Conservation (phyloP, 2,113 vertebrate species). For the Thamnophis sirtalis region DNA sequence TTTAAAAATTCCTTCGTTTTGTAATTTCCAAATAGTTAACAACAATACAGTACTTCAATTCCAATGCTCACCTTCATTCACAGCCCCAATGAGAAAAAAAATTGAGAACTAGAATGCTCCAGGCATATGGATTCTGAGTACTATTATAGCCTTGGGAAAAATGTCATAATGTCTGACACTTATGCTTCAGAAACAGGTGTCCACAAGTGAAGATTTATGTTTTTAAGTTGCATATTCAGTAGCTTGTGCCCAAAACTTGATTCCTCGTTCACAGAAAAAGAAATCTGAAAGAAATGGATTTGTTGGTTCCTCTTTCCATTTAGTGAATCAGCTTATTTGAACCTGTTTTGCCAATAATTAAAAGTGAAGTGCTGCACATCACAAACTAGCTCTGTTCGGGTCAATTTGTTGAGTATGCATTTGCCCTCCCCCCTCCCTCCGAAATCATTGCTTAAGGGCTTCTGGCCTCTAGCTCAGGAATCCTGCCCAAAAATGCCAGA, state of each 20-base stretch:
- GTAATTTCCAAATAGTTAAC: slow-evolving; percentile 37
- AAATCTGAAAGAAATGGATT: slow-evolving; percentile 45
- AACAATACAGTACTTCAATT: slow-evolving; percentile 11
- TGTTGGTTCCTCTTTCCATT: slow-evolving; percentile 16
- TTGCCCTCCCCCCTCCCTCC: slow-evolving; percentile 27
- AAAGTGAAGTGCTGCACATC: slow-evolving; percentile 58
- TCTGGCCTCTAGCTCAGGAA: slow-evolving; percentile 84
- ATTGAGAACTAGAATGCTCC: slow-evolving; percentile 35
- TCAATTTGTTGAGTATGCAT: slow-evolving; percentile 48
- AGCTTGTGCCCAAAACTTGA: background rate
- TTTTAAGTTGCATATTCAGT: slow-evolving; percentile 16
- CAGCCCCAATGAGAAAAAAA: slow-evolving; percentile 13
- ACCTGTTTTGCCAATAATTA: slow-evolving; percentile 52
- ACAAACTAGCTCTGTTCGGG: slow-evolving; percentile 64
- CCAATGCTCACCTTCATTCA: background rate
- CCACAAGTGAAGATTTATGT: slow-evolving; percentile 14
- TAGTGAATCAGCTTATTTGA: slow-evolving; percentile 45
- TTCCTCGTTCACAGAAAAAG: slow-evolving; percentile 23
- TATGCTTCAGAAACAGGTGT: slow-evolving; percentile 29
- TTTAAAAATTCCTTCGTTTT: slow-evolving; percentile 31
- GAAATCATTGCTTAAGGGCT: slow-evolving; percentile 77
- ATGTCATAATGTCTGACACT: slow-evolving; percentile 45
- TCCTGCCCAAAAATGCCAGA: slow-evolving; percentile 98
- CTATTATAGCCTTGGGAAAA: slow-evolving; percentile 39
- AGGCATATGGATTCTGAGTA: slow-evolving; percentile 25